phyloP scores from a whole-genome alignment of 2,797 vertebrate species.

The Acanthopagrus latus region DNA sequence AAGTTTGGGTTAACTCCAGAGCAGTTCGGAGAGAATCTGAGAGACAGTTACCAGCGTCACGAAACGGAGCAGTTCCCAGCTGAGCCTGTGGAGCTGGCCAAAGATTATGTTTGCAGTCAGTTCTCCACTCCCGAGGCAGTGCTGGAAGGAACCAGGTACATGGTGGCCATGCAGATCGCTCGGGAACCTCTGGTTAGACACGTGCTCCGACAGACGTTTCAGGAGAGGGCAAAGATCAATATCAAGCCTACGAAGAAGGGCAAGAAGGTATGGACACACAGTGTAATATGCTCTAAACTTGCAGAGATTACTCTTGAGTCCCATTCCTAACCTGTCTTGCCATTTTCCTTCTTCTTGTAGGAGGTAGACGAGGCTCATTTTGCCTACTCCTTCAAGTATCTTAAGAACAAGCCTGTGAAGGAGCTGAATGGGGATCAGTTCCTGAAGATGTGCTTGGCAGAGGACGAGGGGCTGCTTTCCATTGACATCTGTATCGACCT shows the following conservation, averaged over 20 bases:
- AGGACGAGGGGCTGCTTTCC: conserved; percentile 92
- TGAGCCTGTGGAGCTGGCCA: conserved; percentile 96
- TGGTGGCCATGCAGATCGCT: conserved; percentile 99
- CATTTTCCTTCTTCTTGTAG: conserved; percentile 74
- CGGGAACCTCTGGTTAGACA: conserved; percentile 97
- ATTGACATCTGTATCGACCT: conserved; percentile 98
- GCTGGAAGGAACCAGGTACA: conserved; percentile 97
- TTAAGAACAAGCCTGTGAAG: conserved; percentile 98
- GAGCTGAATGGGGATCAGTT: conserved; percentile 98
- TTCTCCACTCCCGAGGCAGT: conserved; percentile 94
- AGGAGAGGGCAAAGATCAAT: conserved; percentile 98
- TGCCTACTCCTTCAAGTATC: conserved; percentile 97
- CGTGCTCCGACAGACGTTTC: conserved; percentile 97
- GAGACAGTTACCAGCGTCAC: conserved; percentile 98
- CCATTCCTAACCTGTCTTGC: background rate
- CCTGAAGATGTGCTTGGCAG: conserved; percentile 96
- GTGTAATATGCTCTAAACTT: background rate
- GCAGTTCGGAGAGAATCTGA: conserved; percentile 98
- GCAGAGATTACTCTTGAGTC: rapidly evolving
- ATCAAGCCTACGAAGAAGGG: conserved; percentile 97
- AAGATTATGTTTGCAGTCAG: conserved; percentile 98
- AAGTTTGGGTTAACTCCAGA: conserved; percentile 99
- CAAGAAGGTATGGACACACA: conserved; percentile 88
- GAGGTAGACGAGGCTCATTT: conserved; percentile 98
- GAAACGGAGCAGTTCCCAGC: conserved; percentile 99